Conservation (phyloP, 2,797 vertebrate genomes). For the Oreochromis mossambicus region DNA sequence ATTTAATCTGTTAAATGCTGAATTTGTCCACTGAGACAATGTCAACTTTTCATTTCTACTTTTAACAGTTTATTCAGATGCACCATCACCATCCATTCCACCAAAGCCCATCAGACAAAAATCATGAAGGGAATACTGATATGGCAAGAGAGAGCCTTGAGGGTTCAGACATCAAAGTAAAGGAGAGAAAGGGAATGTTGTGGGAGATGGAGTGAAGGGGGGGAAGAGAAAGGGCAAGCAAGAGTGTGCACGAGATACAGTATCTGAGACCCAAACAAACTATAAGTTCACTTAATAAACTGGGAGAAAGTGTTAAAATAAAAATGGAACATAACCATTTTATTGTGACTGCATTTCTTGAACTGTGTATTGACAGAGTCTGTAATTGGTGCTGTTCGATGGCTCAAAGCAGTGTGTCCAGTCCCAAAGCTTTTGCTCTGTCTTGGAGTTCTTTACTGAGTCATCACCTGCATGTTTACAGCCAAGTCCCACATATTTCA, state of each 20-base stretch:
- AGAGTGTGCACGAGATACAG: background rate
- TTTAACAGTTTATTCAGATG: constrained; percentile 24
- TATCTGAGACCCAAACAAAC: constrained; percentile 2
- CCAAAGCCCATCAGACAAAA: constrained; percentile 14
- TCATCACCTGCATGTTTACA: background rate
- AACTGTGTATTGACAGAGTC: background rate
- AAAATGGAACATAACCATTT: background rate
- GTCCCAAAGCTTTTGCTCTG: background rate
- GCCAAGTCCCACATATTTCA: background rate
- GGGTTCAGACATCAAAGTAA: constrained; percentile 47
- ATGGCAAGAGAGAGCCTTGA: background rate
- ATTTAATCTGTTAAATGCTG: background rate
- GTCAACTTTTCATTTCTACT: constrained; percentile 13
- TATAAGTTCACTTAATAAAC: background rate
- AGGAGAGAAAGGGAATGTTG: background rate
- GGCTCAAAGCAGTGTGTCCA: background rate
- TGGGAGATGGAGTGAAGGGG: constrained; percentile 27
- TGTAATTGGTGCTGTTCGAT: background rate
- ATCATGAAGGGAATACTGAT: constrained; percentile 48
- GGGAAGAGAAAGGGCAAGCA: constrained; percentile 2
- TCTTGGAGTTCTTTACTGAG: background rate
- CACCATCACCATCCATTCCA: background rate
- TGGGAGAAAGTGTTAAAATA: background rate
- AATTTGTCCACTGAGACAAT: background rate
- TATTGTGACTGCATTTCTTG: background rate